Evolutionary conservation across 2,888 invertebrate species (phyloP).

Genomic region (Thera britannica): DNA sequence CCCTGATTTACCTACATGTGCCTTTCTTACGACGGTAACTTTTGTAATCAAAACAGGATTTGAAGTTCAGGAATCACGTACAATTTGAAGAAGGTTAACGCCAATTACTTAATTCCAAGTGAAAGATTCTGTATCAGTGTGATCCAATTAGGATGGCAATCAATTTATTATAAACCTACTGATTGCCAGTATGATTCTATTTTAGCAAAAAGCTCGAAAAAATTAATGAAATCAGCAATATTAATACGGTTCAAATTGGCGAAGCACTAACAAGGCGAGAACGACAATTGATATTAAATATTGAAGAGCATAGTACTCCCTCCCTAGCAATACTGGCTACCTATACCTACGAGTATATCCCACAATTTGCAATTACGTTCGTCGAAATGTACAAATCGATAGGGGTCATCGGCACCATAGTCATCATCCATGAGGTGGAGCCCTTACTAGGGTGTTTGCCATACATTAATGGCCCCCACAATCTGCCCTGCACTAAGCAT

Average conservation of each 20-base stretch:
- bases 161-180: no score
- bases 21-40: neutral
- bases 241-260: conserved; percentile 16
- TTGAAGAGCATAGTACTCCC: conserved; percentile 36
- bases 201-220: neutral
- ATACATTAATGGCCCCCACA: conserved; percentile 68
- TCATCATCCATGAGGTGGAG: conserved; percentile 74
- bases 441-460: conserved; percentile 76
- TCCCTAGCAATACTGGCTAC: conserved; percentile 30
- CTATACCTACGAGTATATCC: conserved; percentile 41
- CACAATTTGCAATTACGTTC: conserved; percentile 74
- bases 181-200: neutral
- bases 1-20: conserved; percentile 1
- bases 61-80: no score
- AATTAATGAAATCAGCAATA: neutral
- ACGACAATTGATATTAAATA: conserved; percentile 44
- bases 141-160: no score
- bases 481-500: conserved; percentile 63
- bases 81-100: no score
- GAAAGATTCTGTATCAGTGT: no score
- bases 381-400: conserved; percentile 78
- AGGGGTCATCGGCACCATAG: conserved; percentile 82
- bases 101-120: no score
- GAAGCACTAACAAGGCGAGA: conserved; percentile 11
- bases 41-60: neutral